Evolutionary conservation across 2,888 invertebrate species (phyloP).

Genomic region (Hermaeophaga mercurialis): DNA sequence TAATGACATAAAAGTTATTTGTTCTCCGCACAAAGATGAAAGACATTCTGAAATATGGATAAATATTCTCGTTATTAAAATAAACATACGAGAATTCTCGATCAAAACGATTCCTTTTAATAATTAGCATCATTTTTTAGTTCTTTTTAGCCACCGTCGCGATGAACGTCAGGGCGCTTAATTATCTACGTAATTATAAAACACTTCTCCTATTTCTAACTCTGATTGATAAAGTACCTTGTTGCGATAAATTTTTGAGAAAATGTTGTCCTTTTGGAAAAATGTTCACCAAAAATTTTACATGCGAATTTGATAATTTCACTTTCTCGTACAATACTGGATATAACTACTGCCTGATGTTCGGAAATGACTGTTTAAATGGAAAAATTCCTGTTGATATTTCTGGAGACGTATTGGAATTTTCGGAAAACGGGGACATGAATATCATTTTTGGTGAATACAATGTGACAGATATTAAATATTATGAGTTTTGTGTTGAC

Average conservation of each 20-base stretch:
- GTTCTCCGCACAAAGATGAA: slow-evolving; percentile 13
- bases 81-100: slow-evolving; percentile 36
- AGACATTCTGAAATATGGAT: slow-evolving; percentile 19
- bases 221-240: background rate
- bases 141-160: slow-evolving; percentile 21
- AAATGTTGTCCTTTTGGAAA: slow-evolving; percentile 36
- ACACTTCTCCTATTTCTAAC: background rate
- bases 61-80: slow-evolving; percentile 32
- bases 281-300: slow-evolving; percentile 31
- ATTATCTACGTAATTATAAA: too few species aligned
- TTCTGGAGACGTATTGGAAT: slow-evolving; percentile 3
- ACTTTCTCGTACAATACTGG: slow-evolving; percentile 6
- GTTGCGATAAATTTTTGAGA: slow-evolving; percentile 22
- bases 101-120: slow-evolving; percentile 18
- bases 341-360: slow-evolving; percentile 20
- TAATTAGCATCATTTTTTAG: slow-evolving; percentile 24
- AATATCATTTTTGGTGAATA: slow-evolving; percentile 1
- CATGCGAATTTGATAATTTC: slow-evolving; percentile 26
- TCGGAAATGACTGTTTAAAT: slow-evolving; percentile 28
- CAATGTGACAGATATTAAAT: slow-evolving; percentile 7
- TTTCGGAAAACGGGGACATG: slow-evolving; percentile 30
- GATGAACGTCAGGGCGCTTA: slow-evolving; percentile 9
- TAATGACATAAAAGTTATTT: slow-evolving; percentile 13
- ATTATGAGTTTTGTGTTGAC: slow-evolving; percentile 40
- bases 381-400: slow-evolving; percentile 17